Evolutionary conservation across 2,797 vertebrate genomes (phyloP).

Genomic region (Holocentrus rufus): DNA sequence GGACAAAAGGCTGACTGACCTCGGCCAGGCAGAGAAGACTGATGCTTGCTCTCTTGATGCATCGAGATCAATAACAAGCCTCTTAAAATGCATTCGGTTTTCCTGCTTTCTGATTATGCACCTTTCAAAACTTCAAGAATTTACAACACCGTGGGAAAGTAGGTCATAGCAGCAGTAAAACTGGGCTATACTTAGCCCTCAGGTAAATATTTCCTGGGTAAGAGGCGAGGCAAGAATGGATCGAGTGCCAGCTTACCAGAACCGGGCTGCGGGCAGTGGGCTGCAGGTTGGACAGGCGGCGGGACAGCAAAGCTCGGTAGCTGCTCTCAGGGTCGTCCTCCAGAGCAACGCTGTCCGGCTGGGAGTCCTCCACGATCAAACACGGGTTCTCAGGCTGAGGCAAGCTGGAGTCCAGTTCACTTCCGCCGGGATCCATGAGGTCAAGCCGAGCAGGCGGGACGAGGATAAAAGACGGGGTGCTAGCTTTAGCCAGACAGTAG

Average conservation of each 20-base stretch:
- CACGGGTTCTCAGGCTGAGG: slow-evolving; percentile 88
- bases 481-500: slow-evolving; percentile 22
- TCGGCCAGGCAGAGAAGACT: no score
- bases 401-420: slow-evolving; percentile 87
- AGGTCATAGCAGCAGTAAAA: neutral
- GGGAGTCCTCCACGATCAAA: slow-evolving; percentile 94
- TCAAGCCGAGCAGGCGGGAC: slow-evolving; percentile 13
- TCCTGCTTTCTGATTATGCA: no score
- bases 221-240: no score
- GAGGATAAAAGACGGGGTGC: slow-evolving; percentile 16
- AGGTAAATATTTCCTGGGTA: no score
- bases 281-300: slow-evolving; percentile 85
- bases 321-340: slow-evolving; percentile 87
- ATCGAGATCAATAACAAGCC: neutral
- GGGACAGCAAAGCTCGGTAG: slow-evolving; percentile 83
- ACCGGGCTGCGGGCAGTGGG: slow-evolving; percentile 85
- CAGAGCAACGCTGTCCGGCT: slow-evolving; percentile 86
- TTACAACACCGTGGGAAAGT: neutral
- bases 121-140: neutral
- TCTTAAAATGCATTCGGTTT: no score
- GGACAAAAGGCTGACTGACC: neutral
- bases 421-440: slow-evolving; percentile 87
- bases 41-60: neutral
- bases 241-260: slow-evolving; percentile 79
- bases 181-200: no score